A percentile compares a stretch with the other conserved stretches of the same genome.
Evolutionary conservation across 2,797 vertebrate genomes (phyloP).

Genomic region (Holocentrus rufus): DNA sequence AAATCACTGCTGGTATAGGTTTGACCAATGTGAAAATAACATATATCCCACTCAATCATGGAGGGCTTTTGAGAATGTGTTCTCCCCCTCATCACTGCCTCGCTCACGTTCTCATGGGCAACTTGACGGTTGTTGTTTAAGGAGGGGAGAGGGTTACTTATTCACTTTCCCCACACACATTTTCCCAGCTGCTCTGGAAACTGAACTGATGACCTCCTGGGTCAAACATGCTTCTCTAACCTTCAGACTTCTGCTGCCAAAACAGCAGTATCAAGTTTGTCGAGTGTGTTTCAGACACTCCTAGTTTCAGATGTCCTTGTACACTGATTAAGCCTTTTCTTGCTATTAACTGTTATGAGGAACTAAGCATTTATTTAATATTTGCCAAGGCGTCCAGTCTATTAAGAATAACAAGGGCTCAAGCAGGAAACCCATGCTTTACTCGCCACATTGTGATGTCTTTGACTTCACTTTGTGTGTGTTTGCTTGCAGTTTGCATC

Average conservation of each 20-base stretch:
- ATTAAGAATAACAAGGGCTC: no score
- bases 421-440: no score
- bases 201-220: not conserved
- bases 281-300: not conserved
- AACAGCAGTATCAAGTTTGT: not conserved
- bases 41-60: no score
- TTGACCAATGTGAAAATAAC: not conserved
- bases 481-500: not conserved
- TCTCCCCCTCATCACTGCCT: not conserved
- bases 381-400: not conserved
- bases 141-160: not conserved
- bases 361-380: no score
- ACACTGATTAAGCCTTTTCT: no score
- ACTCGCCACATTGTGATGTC: no score
- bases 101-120: conserved; percentile 11
- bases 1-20: not conserved
- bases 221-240: not conserved
- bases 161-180: not conserved
- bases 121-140: not conserved
- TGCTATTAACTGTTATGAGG: no score
- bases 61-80: not conserved
- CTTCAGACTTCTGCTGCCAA: not conserved
- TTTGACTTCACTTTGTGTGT: not conserved
- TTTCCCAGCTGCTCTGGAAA: not conserved
- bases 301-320: not conserved